Base-by-base conservation (phyloP, 2,888 invertebrate genomes). In the Eremobia ochroleuca region DNA sequence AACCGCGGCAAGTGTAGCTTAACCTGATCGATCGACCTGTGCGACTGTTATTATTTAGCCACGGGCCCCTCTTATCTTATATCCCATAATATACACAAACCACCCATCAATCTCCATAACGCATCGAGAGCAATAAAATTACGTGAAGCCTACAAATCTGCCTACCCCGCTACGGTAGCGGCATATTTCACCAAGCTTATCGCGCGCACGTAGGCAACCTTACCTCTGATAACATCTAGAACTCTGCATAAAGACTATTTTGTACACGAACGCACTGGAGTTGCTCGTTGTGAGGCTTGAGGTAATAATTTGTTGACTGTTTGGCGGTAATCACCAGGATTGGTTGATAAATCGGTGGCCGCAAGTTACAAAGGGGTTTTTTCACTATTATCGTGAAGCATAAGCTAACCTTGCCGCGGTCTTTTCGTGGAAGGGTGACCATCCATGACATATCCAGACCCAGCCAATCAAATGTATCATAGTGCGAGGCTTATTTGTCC, bases 141-240 rank as follows among this genome's bases (percentile, higher is more conserved):
- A 76, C 62, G 9, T 34, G 49, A 72, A 82, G 83, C 49, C 67
- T 67, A 82, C 87, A 88, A 85, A 79, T 70, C 87, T 76, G 84
- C 81, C 69, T 69, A 77, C 81, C 73, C 59, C 31, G 68, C 61
- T 78, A 64, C 83, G 72, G 81, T 75, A 85, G 83, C 78, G 71
- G 75, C 82, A 91, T 92, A 92, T 91, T 91, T 92, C 89, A 92
- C 87, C 59, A 46, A 31, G 76, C 88, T 91, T 92, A 92, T 92
- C 92, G 87, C 85, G 76, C 87, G 73, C 92, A 92, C 91, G 91
- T 91, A 92, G 88, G 91, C 90, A 91, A 88, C 91, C 92, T 91
- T 88, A 85, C 75, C n/a, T 28, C 70, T 73, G 92, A 92, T 92
- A 92, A 15, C 77, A 92, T 92, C 92, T 91, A 88, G 88, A 75